A percentile compares a stretch with the other conserved stretches of the same genome.
Evolutionary conservation across 2,113 vertebrate species (phyloP).

Genomic region (Procavia capensis): DNA sequence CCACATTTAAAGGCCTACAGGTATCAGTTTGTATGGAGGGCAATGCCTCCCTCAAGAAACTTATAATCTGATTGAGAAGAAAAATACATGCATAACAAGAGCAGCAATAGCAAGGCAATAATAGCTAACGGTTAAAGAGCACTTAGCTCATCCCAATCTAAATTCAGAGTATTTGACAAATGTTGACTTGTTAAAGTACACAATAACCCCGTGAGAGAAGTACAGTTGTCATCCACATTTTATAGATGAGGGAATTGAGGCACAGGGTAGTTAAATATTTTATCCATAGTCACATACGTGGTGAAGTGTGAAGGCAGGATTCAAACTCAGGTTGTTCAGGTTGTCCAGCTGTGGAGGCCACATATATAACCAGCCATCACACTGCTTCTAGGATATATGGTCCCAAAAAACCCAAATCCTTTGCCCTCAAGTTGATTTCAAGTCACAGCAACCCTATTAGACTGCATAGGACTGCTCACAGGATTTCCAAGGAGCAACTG

Average conservation of each 20-base stretch:
- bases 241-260: background rate
- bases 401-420: too few species aligned
- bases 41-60: background rate
- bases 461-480: too few species aligned
- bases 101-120: background rate
- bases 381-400: background rate
- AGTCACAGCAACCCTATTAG: too few species aligned
- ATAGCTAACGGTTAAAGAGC: background rate
- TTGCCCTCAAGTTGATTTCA: too few species aligned
- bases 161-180: background rate
- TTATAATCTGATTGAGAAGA: background rate
- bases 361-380: background rate
- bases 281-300: background rate
- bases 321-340: background rate
- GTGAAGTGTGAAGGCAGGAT: background rate
- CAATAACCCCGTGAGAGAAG: background rate
- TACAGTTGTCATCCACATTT: background rate
- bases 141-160: background rate
- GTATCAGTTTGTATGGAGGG: background rate
- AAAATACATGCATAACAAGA: background rate
- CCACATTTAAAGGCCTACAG: background rate
- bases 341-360: background rate
- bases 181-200: background rate
- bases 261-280: background rate
- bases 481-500: too few species aligned